Conservation (phyloP, 2,888 invertebrate species). For the Ichneumon xanthorius region DNA sequence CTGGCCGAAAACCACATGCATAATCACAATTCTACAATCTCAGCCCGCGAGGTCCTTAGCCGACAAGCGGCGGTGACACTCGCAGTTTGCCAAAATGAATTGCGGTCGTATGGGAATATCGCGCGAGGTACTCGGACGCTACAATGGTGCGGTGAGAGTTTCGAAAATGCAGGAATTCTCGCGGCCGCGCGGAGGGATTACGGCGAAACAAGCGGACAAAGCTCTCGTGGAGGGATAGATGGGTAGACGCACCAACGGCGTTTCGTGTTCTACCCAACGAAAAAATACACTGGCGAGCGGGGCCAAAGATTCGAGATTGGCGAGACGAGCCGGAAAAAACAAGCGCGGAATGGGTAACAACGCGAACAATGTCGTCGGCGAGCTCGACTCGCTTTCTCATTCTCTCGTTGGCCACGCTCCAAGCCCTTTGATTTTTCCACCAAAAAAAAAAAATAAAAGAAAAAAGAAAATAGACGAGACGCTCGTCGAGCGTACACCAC, state of each 20-base stretch:
- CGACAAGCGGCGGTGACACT: not conserved
- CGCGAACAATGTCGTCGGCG: constrained; percentile 69
- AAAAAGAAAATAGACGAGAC: constrained; percentile 62
- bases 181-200: constrained; percentile 8
- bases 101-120: not conserved
- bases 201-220: constrained; percentile 32
- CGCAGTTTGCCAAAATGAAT: constrained; percentile 12
- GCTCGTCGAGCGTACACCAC: constrained; percentile 13
- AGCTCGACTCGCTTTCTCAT: constrained; percentile 64
- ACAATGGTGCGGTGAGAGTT: not conserved
- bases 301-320: constrained; percentile 52
- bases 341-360: constrained; percentile 64
- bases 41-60: not conserved
- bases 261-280: constrained; percentile 22
- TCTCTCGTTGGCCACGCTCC: constrained; percentile 68
- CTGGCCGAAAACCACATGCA: constrained; percentile 27
- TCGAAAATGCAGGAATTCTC: not conserved
- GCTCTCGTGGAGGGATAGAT: not conserved
- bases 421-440: constrained; percentile 70
- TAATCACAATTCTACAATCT: constrained; percentile 32
- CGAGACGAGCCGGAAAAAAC: constrained; percentile 52
- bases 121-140: not conserved
- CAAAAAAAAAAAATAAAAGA: constrained; percentile 33
- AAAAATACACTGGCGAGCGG: constrained; percentile 9
- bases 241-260: constrained; percentile 20